Percentiles rank a stretch among this genome's conserved stretches.
Evolutionary conservation across 2,888 invertebrate species (phyloP).

Genomic region (Amaurobius ferox): DNA sequence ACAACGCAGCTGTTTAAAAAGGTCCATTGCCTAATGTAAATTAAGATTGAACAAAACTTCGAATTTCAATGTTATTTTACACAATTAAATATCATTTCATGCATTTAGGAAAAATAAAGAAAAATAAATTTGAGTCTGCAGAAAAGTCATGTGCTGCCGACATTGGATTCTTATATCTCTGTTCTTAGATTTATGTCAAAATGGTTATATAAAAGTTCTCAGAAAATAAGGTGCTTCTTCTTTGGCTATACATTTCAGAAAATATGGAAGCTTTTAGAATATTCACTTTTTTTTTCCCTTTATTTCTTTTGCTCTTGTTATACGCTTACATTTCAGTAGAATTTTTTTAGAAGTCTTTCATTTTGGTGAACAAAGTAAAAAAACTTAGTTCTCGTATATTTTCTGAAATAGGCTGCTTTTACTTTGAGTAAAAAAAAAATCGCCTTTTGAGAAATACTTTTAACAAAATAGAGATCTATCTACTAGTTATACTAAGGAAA

Average conservation of each 20-base stretch:
- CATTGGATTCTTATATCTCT: no score
- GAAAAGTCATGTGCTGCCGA: no score
- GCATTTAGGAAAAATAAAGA: no score
- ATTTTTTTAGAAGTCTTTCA: background rate
- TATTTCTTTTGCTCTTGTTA: background rate
- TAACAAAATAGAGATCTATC: background rate
- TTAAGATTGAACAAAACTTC: no score
- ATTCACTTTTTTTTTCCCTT: background rate
- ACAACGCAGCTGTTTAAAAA: no score
- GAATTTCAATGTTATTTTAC: no score
- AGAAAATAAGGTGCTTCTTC: no score
- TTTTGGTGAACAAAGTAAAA: background rate
- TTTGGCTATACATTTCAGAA: background rate
- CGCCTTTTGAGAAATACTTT: background rate
- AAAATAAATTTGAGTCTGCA: no score
- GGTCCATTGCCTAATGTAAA: no score
- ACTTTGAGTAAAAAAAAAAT: conserved; percentile 1
- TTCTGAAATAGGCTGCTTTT: background rate
- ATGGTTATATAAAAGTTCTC: no score
- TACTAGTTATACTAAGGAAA: background rate
- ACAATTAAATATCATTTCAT: no score
- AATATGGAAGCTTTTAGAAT: conserved; percentile 13
- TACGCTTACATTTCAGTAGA: conserved; percentile 5
- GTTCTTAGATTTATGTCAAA: no score
- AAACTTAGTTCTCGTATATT: conserved; percentile 10